Conservation (phyloP, 1,140 invertebrate genomes). For the Drosophila malerkotliana region DNA sequence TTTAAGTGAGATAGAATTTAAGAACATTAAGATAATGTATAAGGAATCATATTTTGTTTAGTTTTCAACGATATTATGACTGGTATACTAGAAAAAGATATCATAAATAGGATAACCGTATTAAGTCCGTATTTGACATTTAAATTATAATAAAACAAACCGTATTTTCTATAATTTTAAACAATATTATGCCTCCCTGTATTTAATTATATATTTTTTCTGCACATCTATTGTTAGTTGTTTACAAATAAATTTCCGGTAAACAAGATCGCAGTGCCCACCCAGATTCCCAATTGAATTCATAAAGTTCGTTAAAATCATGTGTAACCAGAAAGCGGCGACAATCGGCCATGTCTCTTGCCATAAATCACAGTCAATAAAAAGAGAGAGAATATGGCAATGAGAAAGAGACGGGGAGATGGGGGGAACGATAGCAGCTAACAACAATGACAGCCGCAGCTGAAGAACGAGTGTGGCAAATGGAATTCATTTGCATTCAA, state of each 20-base stretch:
- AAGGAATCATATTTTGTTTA: too few relatives aligned
- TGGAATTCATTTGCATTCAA: constrained; percentile 78
- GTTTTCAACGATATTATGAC: too few relatives aligned
- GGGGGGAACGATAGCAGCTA: constrained; percentile 13
- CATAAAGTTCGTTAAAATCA: constrained; percentile 43
- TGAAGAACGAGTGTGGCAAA: constrained; percentile 38
- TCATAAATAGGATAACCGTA: too few relatives aligned
- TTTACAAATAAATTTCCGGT: constrained; percentile 21
- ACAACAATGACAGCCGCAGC: constrained; percentile 44
- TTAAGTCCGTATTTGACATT: too few relatives aligned
- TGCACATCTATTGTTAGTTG: constrained; percentile 11
- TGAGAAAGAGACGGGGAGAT: not conserved
- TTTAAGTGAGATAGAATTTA: too few relatives aligned
- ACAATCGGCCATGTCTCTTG: constrained; percentile 36
- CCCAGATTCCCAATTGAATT: constrained; percentile 11
- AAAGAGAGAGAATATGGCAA: not conserved
- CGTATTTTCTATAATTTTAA: too few relatives aligned
- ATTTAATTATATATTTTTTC: not conserved
- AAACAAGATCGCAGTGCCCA: constrained; percentile 25
- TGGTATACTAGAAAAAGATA: too few relatives aligned
- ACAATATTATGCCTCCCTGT: too few relatives aligned
- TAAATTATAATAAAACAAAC: too few relatives aligned
- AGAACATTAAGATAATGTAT: too few relatives aligned
- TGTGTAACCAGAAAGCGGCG: constrained; percentile 44
- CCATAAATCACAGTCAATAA: constrained; percentile 37